phyloP scores from a whole-genome alignment of 2,113 vertebrate genomes.

The Sminthopsis crassicaudata region DNA sequence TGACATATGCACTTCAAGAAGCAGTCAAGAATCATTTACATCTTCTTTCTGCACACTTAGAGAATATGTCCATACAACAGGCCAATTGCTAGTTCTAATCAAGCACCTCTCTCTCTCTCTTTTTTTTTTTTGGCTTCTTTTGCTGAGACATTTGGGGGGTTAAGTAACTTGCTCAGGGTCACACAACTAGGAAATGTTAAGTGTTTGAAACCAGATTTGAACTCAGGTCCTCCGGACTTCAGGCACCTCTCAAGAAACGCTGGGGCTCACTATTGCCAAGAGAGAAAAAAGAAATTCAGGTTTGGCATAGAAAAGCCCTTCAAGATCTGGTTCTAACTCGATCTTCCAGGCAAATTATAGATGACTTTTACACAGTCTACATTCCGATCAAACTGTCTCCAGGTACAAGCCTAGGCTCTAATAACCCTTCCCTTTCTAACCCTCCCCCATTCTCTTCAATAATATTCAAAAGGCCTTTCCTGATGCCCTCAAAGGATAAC shows the following conservation, averaged over 20 bases:
- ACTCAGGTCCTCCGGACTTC: no score
- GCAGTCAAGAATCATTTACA: background rate
- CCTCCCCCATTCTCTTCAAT: background rate
- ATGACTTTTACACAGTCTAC: background rate
- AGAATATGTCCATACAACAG: background rate
- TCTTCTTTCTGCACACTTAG: constrained; percentile 53
- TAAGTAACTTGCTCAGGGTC: no score
- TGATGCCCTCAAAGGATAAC: background rate
- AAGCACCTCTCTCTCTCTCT: background rate
- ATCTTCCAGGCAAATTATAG: background rate
- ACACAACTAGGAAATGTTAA: no score
- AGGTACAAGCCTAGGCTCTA: background rate
- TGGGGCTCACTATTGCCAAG: background rate
- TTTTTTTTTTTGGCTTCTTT: no score
- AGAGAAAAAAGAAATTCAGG: background rate
- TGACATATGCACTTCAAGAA: background rate
- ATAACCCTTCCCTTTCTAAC: background rate
- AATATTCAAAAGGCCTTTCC: background rate
- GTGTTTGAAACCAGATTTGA: no score
- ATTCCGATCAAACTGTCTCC: background rate
- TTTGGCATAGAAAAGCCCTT: background rate
- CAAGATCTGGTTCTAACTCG: background rate
- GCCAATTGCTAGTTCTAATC: background rate
- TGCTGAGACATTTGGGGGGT: no score
- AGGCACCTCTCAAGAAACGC: background rate